Conservation (phyloP, 2,113 vertebrate species). For the Strix aluco region DNA sequence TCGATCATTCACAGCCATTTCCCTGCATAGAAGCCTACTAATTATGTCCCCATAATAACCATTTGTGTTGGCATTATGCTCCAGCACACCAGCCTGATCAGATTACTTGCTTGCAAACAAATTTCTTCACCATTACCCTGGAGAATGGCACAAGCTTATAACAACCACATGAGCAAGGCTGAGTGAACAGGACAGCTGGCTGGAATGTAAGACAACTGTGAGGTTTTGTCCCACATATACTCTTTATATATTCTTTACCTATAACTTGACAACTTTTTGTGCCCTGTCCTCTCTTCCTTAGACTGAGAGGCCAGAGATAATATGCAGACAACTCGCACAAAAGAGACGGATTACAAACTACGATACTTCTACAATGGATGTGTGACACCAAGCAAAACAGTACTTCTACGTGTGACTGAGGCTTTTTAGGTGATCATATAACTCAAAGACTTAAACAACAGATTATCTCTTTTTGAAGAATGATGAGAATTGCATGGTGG, state of each 20-base stretch:
- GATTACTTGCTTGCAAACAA: conserved; percentile 8
- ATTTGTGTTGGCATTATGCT: neutral
- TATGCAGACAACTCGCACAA: neutral
- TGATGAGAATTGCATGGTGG: neutral
- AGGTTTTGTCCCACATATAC: neutral
- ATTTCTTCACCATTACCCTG: neutral
- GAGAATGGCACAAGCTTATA: neutral
- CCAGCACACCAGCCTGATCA: neutral
- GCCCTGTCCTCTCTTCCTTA: neutral
- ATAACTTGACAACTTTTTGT: neutral
- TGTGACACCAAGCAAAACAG: neutral
- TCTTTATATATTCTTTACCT: neutral
- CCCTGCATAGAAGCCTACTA: neutral
- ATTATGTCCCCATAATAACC: neutral
- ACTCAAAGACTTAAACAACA: neutral
- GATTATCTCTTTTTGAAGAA: neutral
- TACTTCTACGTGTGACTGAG: neutral
- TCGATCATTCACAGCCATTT: neutral
- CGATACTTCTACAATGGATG: accelerated
- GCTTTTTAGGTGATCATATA: neutral
- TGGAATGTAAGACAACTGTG: neutral
- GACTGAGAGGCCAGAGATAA: neutral
- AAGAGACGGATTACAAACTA: neutral
- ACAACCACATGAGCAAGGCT: neutral
- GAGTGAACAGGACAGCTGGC: neutral